phyloP scores from a whole-genome alignment of 2,113 vertebrate species.

The Ranitomeya variabilis region DNA sequence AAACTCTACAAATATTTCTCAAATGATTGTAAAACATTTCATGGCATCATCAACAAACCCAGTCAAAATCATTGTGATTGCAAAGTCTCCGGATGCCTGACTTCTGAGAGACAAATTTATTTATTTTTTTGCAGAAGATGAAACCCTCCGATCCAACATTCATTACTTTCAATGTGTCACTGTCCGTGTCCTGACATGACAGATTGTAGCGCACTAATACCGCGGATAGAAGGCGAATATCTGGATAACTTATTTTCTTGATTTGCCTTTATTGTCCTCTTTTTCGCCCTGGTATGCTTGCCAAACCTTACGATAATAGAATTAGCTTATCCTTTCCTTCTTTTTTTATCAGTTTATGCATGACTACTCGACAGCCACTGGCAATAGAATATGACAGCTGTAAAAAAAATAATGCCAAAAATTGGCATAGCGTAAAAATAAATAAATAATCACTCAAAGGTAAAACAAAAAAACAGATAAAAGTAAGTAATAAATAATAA shows the following conservation, averaged over 20 bases:
- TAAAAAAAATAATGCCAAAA: slow-evolving; percentile 72
- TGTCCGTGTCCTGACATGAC: slow-evolving; percentile 74
- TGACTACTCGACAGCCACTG: slow-evolving; percentile 78
- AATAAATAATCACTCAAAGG: slow-evolving; percentile 57
- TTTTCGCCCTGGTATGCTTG: slow-evolving; percentile 59
- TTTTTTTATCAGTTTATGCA: slow-evolving; percentile 71
- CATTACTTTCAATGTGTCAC: slow-evolving; percentile 76
- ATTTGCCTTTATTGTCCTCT: slow-evolving; percentile 62
- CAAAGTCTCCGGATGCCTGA: slow-evolving; percentile 13
- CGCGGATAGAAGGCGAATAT: slow-evolving; percentile 70
- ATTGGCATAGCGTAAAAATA: slow-evolving; percentile 56
- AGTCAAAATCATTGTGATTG: slow-evolving; percentile 9
- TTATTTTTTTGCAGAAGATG: neutral
- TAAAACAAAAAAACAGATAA: neutral
- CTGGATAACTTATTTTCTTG: slow-evolving; percentile 72
- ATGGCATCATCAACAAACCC: slow-evolving; percentile 27
- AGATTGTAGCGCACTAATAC: slow-evolving; percentile 66
- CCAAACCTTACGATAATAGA: slow-evolving; percentile 76
- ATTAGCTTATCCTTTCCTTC: slow-evolving; percentile 78
- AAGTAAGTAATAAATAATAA: neutral
- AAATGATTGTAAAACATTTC: slow-evolving; percentile 17
- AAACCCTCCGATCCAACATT: slow-evolving; percentile 59
- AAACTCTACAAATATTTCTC: slow-evolving; percentile 19
- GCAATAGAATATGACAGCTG: slow-evolving; percentile 77
- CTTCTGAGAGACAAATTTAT: neutral